Conservation (phyloP, 2,113 vertebrate genomes). For the Ictalurus punctatus region DNA sequence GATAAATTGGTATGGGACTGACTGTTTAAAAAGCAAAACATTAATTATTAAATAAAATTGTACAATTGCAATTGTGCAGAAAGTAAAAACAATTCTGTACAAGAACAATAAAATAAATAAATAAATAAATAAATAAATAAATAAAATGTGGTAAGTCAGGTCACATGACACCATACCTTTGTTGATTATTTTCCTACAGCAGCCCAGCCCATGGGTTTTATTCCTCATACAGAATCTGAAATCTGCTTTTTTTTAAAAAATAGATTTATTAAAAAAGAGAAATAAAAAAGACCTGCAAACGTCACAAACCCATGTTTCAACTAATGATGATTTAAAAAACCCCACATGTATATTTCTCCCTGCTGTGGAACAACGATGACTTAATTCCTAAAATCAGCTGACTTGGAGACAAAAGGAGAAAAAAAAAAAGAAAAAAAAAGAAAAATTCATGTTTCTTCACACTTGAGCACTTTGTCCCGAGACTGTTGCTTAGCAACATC, state of each 20-base stretch:
- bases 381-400: not conserved
- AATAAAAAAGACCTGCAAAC: not conserved
- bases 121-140: too few relatives aligned
- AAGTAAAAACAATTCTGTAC: too few relatives aligned
- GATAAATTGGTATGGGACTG: not conserved
- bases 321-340: not conserved
- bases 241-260: too few relatives aligned
- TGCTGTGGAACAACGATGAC: not conserved
- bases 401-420: not conserved
- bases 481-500: slow-evolving; percentile 43
- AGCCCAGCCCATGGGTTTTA: too few relatives aligned
- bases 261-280: too few relatives aligned
- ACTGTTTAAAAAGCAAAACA: not conserved
- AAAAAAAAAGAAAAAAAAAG: slow-evolving; percentile 1
- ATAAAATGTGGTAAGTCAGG: not conserved
- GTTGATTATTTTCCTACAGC: too few relatives aligned
- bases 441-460: not conserved
- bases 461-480: slow-evolving; percentile 18
- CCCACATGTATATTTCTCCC: not conserved
- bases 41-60: not conserved
- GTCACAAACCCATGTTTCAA: not conserved
- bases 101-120: too few relatives aligned
- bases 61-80: not conserved
- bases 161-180: too few relatives aligned
- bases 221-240: too few relatives aligned